Evolutionary conservation across 2,113 vertebrate genomes (phyloP).

Genomic region (Lagopus muta): DNA sequence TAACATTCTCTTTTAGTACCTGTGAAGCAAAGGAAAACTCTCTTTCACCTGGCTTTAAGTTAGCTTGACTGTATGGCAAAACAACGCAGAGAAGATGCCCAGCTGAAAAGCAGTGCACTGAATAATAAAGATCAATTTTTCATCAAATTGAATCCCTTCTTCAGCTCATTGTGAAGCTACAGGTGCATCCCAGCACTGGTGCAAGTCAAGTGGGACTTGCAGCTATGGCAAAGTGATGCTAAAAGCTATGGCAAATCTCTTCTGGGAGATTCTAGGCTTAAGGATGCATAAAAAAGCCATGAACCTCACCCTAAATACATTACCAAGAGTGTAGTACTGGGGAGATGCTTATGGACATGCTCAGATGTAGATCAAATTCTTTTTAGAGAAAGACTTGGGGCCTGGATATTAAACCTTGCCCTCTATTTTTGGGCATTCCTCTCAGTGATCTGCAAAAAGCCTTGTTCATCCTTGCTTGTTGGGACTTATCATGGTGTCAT

Average conservation of each 20-base stretch:
- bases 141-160: background rate
- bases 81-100: fast-evolving
- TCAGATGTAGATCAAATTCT: background rate
- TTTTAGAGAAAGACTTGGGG: background rate
- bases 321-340: background rate
- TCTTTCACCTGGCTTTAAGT: background rate
- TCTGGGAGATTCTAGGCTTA: background rate
- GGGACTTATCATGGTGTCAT: background rate
- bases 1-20: background rate
- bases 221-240: background rate
- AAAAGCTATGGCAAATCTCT: background rate
- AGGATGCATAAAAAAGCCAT: background rate
- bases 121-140: background rate
- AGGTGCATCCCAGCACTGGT: background rate
- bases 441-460: background rate
- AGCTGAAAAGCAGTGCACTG: background rate
- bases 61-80: background rate
- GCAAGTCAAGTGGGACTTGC: background rate
- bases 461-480: background rate
- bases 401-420: background rate
- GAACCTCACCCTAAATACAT: background rate
- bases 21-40: background rate
- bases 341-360: fast-evolving
- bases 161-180: background rate
- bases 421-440: background rate